Percentiles rank a stretch among this genome's conserved stretches.
These are phyloP conservation scores for Alviniconcha marisindica DNA, from an alignment of 1,140 invertebrate genomes.

Conservation along the genomic window DNA sequence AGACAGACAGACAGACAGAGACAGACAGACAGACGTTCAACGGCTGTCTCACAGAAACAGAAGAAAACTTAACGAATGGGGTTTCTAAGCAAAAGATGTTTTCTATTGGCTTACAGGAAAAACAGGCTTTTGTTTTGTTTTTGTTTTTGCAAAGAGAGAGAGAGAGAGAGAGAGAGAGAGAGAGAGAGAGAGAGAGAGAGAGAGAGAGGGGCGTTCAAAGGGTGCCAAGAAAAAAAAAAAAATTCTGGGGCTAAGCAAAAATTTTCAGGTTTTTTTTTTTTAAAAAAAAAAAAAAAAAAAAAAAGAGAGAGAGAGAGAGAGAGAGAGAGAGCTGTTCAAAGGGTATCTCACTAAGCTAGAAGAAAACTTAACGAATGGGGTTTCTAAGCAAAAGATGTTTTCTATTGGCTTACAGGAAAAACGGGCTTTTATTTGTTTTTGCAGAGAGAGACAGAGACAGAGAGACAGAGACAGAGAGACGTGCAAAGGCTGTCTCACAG, in stretches of 20 bases:
- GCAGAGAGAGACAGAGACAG: background rate
- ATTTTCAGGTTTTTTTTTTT: background rate
- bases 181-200: background rate
- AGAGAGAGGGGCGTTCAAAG: no score
- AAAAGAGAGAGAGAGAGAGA: conserved; percentile 10
- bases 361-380: no score
- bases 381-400: no score
- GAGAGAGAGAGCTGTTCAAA: background rate
- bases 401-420: no score
- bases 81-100: no score
- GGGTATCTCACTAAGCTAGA: no score
- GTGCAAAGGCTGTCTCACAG: background rate
- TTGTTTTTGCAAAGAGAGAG: background rate
- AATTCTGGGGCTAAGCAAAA: no score
- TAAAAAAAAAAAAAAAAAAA: background rate
- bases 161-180: background rate
- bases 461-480: background rate
- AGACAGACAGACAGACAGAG: background rate
- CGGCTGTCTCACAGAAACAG: background rate
- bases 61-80: background rate
- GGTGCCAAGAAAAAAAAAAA: no score
- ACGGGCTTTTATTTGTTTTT: no score
- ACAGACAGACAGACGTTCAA: background rate
- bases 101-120: no score
- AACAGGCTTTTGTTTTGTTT: no score